phyloP scores from a whole-genome alignment of 2,113 vertebrate genomes.

The Boleophthalmus pectinirostris region DNA sequence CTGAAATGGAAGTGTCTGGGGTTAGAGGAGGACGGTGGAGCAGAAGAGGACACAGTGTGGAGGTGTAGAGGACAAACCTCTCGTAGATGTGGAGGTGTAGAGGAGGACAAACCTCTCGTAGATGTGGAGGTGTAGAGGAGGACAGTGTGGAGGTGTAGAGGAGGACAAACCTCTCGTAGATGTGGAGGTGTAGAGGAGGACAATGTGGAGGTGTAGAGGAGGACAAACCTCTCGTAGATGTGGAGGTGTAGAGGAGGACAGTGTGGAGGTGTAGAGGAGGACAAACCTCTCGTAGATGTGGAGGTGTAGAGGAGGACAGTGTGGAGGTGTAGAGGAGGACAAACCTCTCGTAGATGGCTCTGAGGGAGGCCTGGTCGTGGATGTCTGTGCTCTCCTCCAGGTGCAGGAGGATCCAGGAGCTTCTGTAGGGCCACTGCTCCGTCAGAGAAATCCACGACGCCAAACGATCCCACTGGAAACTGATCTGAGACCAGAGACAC shows the following conservation, averaged over 20 bases:
- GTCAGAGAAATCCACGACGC: slow-evolving; percentile 99
- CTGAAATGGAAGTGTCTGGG: no score
- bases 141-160: not conserved
- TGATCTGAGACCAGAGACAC: slow-evolving; percentile 76
- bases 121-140: slow-evolving; percentile 67
- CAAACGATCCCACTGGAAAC: slow-evolving; percentile 94
- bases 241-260: no score
- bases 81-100: not conserved
- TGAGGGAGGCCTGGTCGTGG: slow-evolving; percentile 87
- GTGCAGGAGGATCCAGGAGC: slow-evolving; percentile 94
- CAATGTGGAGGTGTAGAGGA: no score
- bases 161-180: slow-evolving; percentile 88
- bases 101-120: slow-evolving; percentile 85
- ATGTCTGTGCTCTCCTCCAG: slow-evolving; percentile 92
- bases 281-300: no score
- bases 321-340: not conserved
- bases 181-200: slow-evolving; percentile 27
- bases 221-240: no score
- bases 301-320: no score
- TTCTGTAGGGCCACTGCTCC: slow-evolving; percentile 97
- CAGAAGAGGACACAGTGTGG: no score
- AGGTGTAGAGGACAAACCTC: no score
- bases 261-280: no score
- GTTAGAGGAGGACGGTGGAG: no score
- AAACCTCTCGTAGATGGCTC: slow-evolving; percentile 94